Conservation (phyloP, 2,888 invertebrate genomes). For the Zaprionus bogoriensis region DNA sequence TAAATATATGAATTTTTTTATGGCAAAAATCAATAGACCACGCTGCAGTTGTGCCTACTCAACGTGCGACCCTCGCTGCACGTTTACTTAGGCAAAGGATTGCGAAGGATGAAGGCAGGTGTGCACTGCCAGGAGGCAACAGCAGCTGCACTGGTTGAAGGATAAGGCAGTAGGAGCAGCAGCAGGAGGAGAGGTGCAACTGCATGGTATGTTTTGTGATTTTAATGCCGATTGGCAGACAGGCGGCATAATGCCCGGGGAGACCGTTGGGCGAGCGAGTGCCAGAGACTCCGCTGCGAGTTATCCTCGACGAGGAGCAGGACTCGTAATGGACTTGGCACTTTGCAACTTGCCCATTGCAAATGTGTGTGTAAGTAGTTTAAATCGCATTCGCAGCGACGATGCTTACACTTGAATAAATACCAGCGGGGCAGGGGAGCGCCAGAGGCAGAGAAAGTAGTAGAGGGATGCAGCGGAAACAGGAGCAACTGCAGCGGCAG, state of each 20-base stretch:
- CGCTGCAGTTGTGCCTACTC: neutral
- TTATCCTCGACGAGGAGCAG: conserved; percentile 59
- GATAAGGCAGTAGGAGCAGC: neutral
- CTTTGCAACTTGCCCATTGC: conserved; percentile 75
- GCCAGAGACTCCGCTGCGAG: conserved; percentile 10
- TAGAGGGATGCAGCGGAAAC: too few relatives aligned
- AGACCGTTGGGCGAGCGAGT: conserved; percentile 4
- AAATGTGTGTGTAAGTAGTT: conserved; percentile 78
- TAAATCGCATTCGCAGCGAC: conserved; percentile 68
- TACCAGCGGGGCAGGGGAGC: conserved; percentile 43
- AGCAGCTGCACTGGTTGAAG: neutral
- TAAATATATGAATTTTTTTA: neutral
- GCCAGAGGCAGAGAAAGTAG: conserved; percentile 11
- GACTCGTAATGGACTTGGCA: conserved; percentile 71
- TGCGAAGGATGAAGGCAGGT: conserved; percentile 56
- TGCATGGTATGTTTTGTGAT: conserved; percentile 67
- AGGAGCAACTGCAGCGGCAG: conserved; percentile 6
- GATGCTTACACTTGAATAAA: conserved; percentile 76
- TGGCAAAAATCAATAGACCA: neutral
- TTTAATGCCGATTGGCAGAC: conserved; percentile 74
- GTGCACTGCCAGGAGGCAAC: conserved; percentile 27
- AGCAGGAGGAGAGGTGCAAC: conserved; percentile 7
- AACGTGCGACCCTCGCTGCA: conserved; percentile 18
- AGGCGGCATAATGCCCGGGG: conserved; percentile 34
- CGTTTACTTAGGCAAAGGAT: conserved; percentile 60